phyloP scores from a whole-genome alignment of 2,113 vertebrate genomes.

The Piaya cayana region DNA sequence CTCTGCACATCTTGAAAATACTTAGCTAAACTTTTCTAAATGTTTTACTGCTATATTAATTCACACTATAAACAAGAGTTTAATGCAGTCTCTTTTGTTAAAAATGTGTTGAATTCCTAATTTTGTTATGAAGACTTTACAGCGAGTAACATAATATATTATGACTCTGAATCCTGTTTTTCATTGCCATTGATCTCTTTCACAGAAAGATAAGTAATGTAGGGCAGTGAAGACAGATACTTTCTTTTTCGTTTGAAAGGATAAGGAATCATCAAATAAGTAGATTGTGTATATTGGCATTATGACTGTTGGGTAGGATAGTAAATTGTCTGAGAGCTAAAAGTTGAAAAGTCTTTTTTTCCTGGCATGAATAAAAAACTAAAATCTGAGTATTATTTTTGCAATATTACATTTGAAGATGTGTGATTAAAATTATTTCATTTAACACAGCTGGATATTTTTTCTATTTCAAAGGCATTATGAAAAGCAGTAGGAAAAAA shows the following conservation, averaged over 20 bases:
- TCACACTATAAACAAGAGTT: not conserved
- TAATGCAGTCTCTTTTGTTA: not conserved
- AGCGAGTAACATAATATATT: not conserved
- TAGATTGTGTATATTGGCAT: not conserved
- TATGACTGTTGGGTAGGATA: rapidly evolving
- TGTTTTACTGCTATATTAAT: not conserved
- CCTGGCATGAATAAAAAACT: not conserved
- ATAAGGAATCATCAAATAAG: not conserved
- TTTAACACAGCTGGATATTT: not conserved
- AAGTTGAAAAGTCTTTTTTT: not conserved
- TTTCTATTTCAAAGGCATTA: not conserved
- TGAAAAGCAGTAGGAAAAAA: not conserved
- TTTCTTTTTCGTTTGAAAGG: not conserved
- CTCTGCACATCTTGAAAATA: not conserved
- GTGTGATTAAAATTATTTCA: not conserved
- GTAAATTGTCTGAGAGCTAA: not conserved
- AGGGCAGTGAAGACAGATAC: not conserved
- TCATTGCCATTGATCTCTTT: not conserved
- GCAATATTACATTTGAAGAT: not conserved
- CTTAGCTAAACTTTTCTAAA: not conserved
- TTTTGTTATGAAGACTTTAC: not conserved
- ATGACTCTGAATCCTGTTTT: not conserved
- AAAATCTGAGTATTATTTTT: not conserved
- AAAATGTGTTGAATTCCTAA: not conserved
- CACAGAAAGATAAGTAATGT: not conserved